Base-by-base conservation (phyloP, 2,888 invertebrate species). In the Bembecia ichneumoniformis region DNA sequence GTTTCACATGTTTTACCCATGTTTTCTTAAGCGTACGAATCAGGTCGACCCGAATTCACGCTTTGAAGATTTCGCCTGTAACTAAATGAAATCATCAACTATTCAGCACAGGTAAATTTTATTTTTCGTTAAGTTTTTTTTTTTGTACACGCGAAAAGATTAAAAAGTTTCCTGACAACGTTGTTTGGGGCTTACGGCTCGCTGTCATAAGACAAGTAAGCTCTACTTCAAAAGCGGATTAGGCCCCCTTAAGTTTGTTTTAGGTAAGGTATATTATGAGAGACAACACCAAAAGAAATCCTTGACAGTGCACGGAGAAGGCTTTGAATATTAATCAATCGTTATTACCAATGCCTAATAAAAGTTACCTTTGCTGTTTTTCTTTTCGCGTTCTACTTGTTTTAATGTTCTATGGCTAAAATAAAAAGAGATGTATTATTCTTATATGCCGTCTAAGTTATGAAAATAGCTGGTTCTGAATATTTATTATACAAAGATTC, bases 191-290 rank as follows among this genome's bases (percentile, higher is more conserved):
- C 74, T 73, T 66, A 74, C 73, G 76, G 76, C 74, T 73, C 70
- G 64, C 75, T 81, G 80, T 82, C 81, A 82, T 82, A 82, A 78
- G 77, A 74, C 73, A 77, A 78, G 77, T 74, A 76, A 79, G 79
- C 76, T 75, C 60, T 72, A 79, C 75, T 82, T 74, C 72, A 71
- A 80, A 81, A 80, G 82, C 75, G 80, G 82, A 82, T 82, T 82
- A 82, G 72, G 77, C 7, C 69, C 73, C 74, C 74, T 77, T 76
- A 82, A 82, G 80, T 82, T 82, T 80, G 77, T 79, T 76, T 74
- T 72, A 78, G 75, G 77, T 77, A 76, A 77, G 76, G 77, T 76
- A 80, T 81, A 80, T 79, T 77, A 72, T 68, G 64, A 68, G 68
- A 69, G 66, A 76, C 71, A 77, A 76, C 75, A 76, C 78, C 9